Base-by-base conservation (phyloP, 2,888 invertebrate species). In the Synanthedon tipuliformis region DNA sequence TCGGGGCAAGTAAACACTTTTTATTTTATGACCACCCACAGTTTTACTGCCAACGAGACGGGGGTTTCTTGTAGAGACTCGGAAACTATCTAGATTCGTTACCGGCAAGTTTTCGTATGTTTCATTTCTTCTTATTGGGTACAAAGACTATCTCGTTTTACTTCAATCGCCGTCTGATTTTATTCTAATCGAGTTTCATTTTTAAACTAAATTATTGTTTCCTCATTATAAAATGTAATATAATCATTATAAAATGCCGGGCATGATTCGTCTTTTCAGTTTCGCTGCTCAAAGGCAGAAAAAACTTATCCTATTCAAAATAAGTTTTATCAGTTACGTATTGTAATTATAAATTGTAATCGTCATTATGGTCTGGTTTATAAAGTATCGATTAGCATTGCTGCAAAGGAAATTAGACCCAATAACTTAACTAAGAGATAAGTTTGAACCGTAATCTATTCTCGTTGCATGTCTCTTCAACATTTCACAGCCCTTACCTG, bases 1-100 rank as follows among this genome's bases (percentile, higher is more conserved):
- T 66, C 65, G 69, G 73, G 71, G 73, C 73, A 73, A 81, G 83
- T 78, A 85, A 84, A 86, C 82, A 84, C 78, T 84, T 83, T 84
- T 85, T 84, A 79, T 81, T 83, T 84, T 83, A 82, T 76, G 79
- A 72, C 75, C 78, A 64, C 74, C 75, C 72, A 69, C 67, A 66
- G 71, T 75, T 81, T 80, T 82, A 79, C 73, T 72, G 65, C 71
- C 66, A 56, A 49, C 49, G 49, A 16, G 49, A 18, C 45, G 50
- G 27, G 34, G 49, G 41, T 54, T 50, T 51, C 51, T 34, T 18
- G 40, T 15, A 23, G 23, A 49, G 12, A 49, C 49, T 63, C 56
- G 59, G 55, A 58, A 61, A 45, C 45, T 45, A 45, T 45, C 64
- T 61, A 51, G 63, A 64, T 45, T 45, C 45, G 45, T 45, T 45